Conservation (phyloP, 2,888 invertebrate genomes). For the Agrenia bidenticulata region DNA sequence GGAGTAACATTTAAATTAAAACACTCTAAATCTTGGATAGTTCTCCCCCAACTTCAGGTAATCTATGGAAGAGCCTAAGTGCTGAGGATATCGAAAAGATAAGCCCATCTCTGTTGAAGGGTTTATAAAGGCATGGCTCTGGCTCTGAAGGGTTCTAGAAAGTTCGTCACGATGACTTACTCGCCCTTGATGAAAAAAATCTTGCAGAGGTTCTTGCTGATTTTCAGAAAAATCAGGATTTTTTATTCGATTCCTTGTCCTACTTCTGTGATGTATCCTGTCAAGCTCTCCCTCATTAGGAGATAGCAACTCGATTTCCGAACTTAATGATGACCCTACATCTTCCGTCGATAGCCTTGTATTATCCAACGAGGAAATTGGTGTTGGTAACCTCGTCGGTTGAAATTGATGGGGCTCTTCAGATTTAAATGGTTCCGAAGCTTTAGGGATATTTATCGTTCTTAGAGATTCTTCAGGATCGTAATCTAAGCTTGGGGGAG, state of each 20-base stretch:
- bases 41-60: constrained; percentile 14
- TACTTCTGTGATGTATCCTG: constrained; percentile 7
- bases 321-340: too few species aligned
- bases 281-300: constrained; percentile 7
- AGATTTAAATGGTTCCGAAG: too few species aligned
- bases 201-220: not conserved
- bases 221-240: not conserved
- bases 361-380: too few species aligned
- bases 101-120: not conserved
- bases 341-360: too few species aligned
- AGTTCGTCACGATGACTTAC: not conserved
- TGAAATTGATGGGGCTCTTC: too few species aligned
- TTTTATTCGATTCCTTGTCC: constrained; percentile 8
- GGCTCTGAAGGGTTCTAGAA: not conserved
- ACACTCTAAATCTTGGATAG: constrained; percentile 18
- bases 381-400: too few species aligned
- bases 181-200: not conserved
- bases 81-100: not conserved
- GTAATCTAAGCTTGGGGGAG: too few species aligned
- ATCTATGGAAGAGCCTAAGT: not conserved
- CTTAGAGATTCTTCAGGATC: too few species aligned
- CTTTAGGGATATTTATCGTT: too few species aligned
- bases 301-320: too few species aligned
- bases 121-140: not conserved
- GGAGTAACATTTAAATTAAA: too few species aligned